Evolutionary conservation across 2,888 invertebrate genomes (phyloP).

Genomic region (Acrobasis suavella): DNA sequence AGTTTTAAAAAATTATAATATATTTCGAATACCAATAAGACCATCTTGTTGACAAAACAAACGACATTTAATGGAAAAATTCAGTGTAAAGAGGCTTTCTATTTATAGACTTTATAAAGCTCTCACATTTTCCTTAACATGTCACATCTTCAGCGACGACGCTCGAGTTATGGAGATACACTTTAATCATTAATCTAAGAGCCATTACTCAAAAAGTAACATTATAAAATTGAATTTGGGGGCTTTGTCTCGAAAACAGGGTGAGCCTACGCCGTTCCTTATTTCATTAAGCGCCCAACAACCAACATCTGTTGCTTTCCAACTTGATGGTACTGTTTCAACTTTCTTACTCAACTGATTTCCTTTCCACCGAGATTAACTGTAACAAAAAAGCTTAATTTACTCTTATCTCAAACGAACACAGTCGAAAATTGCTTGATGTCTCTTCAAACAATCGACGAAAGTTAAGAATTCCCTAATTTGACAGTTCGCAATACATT

Average conservation of each 20-base stretch:
- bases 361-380: conserved; percentile 30
- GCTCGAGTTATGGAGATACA: not conserved
- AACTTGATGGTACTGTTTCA: conserved; percentile 64
- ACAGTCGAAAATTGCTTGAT: conserved; percentile 25
- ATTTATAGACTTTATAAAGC: not conserved
- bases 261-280: conserved; percentile 39
- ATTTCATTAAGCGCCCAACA: conserved; percentile 58
- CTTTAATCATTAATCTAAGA: conserved; percentile 18
- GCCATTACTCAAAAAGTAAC: conserved; percentile 21
- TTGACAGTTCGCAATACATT: conserved; percentile 50
- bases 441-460: conserved; percentile 8
- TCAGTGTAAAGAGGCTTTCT: too few species aligned
- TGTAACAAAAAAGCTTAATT: conserved; percentile 17
- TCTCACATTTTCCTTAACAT: not conserved
- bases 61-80: too few species aligned
- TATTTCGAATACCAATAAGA: too few species aligned
- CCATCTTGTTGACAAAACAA: too few species aligned
- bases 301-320: conserved; percentile 66
- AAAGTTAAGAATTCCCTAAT: conserved; percentile 34
- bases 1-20: too few species aligned
- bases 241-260: conserved; percentile 36
- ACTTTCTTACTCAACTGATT: conserved; percentile 51
- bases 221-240: conserved; percentile 33
- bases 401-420: conserved; percentile 15
- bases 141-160: not conserved